Evolutionary conservation across 1,140 invertebrate species (phyloP).

Genomic region (Melipona quadrifasciata): DNA sequence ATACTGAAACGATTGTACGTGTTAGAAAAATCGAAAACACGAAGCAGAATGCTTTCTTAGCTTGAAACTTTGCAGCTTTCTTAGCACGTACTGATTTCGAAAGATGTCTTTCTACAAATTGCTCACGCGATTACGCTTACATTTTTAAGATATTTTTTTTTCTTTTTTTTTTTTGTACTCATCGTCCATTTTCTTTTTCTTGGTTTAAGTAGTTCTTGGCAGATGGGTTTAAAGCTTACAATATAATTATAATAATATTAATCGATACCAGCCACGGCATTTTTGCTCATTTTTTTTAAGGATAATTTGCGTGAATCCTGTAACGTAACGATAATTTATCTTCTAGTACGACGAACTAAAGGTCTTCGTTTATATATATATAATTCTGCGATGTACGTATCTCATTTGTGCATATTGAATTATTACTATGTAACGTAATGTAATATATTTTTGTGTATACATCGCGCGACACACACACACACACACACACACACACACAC

Average conservation of each 20-base stretch:
- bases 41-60: not conserved
- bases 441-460: constrained; percentile 42
- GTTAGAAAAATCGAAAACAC: constrained; percentile 1
- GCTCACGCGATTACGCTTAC: constrained; percentile 49
- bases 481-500: not conserved
- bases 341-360: not conserved
- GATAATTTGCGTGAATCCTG: constrained; percentile 16
- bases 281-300: constrained; percentile 25
- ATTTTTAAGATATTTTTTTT: constrained; percentile 23
- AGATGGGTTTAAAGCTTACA: not conserved
- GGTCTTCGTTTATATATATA: not conserved
- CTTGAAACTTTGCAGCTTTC: constrained; percentile 24
- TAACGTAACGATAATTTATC: not conserved
- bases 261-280: constrained; percentile 1
- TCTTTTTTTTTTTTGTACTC: constrained; percentile 18
- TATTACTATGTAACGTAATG: constrained; percentile 19
- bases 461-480: not conserved
- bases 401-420: constrained; percentile 19
- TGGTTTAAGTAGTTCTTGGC: not conserved
- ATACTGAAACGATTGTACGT: not conserved
- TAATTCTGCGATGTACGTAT: not conserved
- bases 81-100: not conserved
- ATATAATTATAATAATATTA: not conserved
- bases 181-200: not conserved
- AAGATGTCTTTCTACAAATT: constrained; percentile 28